Evolutionary conservation across 1,140 invertebrate species (phyloP).

Genomic region (Neotoxoptera formosana): DNA sequence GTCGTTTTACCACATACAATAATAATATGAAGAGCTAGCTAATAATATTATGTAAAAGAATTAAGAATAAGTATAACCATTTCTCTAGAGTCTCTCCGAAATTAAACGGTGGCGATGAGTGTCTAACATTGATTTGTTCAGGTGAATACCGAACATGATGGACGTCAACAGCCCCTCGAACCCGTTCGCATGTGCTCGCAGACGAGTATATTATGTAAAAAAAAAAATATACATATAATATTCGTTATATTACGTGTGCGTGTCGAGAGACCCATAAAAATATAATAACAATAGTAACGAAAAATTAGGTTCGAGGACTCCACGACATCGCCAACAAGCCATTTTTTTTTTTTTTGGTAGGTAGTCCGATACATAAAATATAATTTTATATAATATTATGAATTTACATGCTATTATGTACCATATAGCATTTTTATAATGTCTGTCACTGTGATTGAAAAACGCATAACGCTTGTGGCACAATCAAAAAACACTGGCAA

Average conservation of each 20-base stretch:
- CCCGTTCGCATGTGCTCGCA: slow-evolving; percentile 27
- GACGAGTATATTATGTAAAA: slow-evolving; percentile 31
- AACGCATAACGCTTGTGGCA: not conserved
- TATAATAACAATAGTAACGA: slow-evolving; percentile 20
- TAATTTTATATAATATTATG: not conserved
- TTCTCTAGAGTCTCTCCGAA: slow-evolving; percentile 24
- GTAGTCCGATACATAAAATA: not conserved
- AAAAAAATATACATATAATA: not conserved
- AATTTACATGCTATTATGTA: not conserved
- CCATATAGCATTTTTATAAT: not conserved
- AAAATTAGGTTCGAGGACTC: slow-evolving; percentile 32
- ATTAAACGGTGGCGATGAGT: not conserved
- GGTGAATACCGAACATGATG: not conserved
- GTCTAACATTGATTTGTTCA: slow-evolving; percentile 23
- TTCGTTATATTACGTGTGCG: slow-evolving; percentile 20
- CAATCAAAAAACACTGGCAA: not conserved
- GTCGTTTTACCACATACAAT: not conserved
- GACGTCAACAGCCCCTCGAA: slow-evolving; percentile 45
- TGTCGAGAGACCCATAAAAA: slow-evolving; percentile 51
- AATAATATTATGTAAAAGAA: not conserved
- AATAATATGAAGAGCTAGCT: not conserved
- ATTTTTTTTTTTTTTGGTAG: not conserved
- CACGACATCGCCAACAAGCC: slow-evolving; percentile 18
- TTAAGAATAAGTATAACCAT: not conserved
- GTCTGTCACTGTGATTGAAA: not conserved